Conservation (phyloP, 2,888 invertebrate genomes). For the Campopleginae sp. region DNA sequence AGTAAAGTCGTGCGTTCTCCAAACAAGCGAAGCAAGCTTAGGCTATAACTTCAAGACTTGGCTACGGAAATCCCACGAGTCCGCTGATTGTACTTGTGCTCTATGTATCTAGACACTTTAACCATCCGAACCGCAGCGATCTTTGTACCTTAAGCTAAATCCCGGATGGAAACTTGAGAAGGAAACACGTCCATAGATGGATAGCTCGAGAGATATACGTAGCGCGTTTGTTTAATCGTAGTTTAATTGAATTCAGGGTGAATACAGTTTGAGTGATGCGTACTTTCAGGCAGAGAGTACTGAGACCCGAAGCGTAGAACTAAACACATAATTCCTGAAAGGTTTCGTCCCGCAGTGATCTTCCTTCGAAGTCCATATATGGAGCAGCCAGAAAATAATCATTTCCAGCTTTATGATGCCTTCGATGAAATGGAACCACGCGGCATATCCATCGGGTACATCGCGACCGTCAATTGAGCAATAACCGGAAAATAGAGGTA, state of each 20-base stretch:
- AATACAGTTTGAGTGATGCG: constrained; percentile 26
- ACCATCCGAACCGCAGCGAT: constrained; percentile 3
- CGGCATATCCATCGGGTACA: background rate
- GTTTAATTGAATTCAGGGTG: constrained; percentile 64
- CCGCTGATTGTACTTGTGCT: background rate
- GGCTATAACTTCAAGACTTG: constrained; percentile 46
- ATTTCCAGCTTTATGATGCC: background rate
- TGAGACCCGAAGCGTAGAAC: constrained; percentile 15
- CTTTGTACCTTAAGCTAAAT: constrained; percentile 16
- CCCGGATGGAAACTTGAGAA: background rate
- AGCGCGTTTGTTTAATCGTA: constrained; percentile 61
- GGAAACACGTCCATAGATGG: constrained; percentile 15
- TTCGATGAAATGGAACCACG: background rate
- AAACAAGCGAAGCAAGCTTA: constrained; percentile 28
- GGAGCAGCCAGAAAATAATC: background rate
- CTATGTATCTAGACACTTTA: constrained; percentile 4
- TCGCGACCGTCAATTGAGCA: background rate
- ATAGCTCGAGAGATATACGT: constrained; percentile 18
- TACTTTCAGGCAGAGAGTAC: background rate
- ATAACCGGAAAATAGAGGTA: background rate
- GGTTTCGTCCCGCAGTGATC: background rate
- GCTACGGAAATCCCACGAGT: constrained; percentile 4
- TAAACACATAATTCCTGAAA: background rate
- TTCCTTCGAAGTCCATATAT: background rate
- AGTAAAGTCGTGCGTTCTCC: constrained; percentile 31